These are phyloP conservation scores for Cephus spinipes DNA, from an alignment of 2,888 invertebrate genomes.

Conservation along the genomic window DNA sequence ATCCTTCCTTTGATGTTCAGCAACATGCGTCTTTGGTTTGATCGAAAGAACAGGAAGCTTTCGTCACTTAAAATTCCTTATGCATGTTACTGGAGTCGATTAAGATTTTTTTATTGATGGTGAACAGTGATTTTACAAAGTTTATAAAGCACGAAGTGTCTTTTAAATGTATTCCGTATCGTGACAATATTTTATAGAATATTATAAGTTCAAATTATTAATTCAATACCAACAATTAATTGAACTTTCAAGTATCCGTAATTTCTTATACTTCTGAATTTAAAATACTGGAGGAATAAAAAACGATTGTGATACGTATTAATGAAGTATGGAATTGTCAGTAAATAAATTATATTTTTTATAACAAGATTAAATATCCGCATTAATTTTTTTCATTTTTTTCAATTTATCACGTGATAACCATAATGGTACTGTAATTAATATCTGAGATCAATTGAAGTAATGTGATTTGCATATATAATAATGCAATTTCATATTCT, in stretches of 20 bases:
- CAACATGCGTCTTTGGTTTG: slow-evolving; percentile 39
- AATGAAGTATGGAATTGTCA: not conserved
- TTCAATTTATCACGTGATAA: not conserved
- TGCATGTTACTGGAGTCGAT: not conserved
- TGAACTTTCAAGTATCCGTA: not conserved
- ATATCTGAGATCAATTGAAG: not conserved
- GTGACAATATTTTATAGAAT: not conserved
- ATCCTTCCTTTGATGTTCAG: slow-evolving; percentile 35
- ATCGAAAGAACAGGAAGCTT: not conserved
- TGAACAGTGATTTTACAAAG: not conserved
- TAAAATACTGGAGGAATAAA: not conserved
- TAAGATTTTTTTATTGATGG: not conserved
- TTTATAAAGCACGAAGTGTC: not conserved
- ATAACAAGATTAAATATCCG: not conserved
- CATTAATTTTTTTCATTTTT: not conserved
- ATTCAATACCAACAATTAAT: not conserved
- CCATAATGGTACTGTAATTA: not conserved
- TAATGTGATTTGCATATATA: not conserved
- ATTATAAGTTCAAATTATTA: not conserved
- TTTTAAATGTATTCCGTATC: not conserved
- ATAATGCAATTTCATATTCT: not conserved
- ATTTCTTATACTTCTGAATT: not conserved
- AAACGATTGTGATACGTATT: not conserved
- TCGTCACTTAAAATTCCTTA: not conserved
- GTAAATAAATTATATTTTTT: not conserved